Evolutionary conservation across 1,140 invertebrate genomes (phyloP).

Genomic region (Ceratina japonica): DNA sequence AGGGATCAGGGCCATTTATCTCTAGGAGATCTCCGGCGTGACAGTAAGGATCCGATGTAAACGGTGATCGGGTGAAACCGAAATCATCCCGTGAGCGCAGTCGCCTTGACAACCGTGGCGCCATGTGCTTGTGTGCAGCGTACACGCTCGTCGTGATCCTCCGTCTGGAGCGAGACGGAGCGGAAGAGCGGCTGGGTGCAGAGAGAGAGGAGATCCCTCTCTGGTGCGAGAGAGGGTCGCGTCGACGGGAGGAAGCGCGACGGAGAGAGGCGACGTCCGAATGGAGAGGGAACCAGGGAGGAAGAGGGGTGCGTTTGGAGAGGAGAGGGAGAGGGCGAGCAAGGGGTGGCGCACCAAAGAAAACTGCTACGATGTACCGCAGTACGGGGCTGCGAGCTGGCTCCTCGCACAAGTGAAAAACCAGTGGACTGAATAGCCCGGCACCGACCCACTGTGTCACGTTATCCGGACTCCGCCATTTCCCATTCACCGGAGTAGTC

Average conservation of each 20-base stretch:
- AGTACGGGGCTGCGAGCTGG: conserved; percentile 71
- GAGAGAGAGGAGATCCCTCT: neutral
- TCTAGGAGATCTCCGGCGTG: neutral
- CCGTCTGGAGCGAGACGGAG: conserved; percentile 14
- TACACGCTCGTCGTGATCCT: conserved; percentile 9
- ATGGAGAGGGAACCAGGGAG: conserved; percentile 39
- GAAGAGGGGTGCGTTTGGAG: conserved; percentile 13
- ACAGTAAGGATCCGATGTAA: neutral
- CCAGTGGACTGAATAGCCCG: conserved; percentile 3
- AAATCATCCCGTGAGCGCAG: conserved; percentile 68
- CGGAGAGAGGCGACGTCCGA: conserved; percentile 10
- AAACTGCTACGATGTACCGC: conserved; percentile 74
- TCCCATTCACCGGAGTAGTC: conserved; percentile 5
- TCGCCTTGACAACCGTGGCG: conserved; percentile 74
- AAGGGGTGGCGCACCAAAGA: conserved; percentile 65
- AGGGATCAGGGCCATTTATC: conserved; percentile 18
- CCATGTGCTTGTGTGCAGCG: conserved; percentile 73
- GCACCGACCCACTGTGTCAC: neutral
- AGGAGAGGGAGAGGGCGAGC: conserved; percentile 21
- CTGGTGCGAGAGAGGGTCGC: conserved; percentile 2
- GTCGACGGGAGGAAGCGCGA: conserved; percentile 8
- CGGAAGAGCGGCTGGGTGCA: neutral
- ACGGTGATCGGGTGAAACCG: neutral
- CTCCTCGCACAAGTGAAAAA: conserved; percentile 55
- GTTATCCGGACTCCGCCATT: conserved; percentile 37